Evolutionary conservation across 2,888 invertebrate genomes (phyloP).

Genomic region (Dryocosmus kuriphilus): DNA sequence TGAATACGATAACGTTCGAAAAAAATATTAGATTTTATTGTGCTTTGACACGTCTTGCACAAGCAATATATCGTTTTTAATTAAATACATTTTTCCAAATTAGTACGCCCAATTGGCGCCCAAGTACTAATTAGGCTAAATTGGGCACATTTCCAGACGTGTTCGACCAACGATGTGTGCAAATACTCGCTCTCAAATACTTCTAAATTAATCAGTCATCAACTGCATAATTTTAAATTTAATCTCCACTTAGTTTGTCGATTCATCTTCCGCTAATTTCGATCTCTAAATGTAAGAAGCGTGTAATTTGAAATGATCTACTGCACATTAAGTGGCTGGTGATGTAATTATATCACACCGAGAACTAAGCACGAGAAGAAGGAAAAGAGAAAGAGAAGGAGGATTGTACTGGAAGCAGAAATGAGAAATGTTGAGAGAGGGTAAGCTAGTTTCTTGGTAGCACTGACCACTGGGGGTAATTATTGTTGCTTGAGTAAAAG

Average conservation of each 20-base stretch:
- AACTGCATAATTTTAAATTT: not conserved
- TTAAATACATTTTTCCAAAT: too few species aligned
- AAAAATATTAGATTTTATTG: too few species aligned
- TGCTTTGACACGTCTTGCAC: too few species aligned
- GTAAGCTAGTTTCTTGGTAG: conserved; percentile 59
- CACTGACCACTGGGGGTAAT: conserved; percentile 73
- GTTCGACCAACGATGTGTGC: too few species aligned
- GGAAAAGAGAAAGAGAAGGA: conserved; percentile 45
- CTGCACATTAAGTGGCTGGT: conserved; percentile 34
- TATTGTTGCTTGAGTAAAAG: conserved; percentile 70
- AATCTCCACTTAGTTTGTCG: not conserved
- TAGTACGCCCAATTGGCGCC: too few species aligned
- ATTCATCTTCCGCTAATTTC: conserved; percentile 32
- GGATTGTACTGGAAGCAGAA: conserved; percentile 37
- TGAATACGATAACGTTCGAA: too few species aligned
- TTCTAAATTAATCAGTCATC: not conserved
- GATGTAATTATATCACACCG: conserved; percentile 37
- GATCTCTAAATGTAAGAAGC: conserved; percentile 31
- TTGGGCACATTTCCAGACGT: too few species aligned
- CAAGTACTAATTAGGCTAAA: too few species aligned
- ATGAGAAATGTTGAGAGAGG: conserved; percentile 41
- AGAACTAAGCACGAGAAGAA: conserved; percentile 3
- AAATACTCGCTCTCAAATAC: not conserved
- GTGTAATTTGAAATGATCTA: conserved; percentile 38
- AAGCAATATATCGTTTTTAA: too few species aligned